Percentiles rank a stretch among this genome's conserved stretches.
Conservation (phyloP, 2,113 vertebrate species). For the Pteropus alecto region DNA sequence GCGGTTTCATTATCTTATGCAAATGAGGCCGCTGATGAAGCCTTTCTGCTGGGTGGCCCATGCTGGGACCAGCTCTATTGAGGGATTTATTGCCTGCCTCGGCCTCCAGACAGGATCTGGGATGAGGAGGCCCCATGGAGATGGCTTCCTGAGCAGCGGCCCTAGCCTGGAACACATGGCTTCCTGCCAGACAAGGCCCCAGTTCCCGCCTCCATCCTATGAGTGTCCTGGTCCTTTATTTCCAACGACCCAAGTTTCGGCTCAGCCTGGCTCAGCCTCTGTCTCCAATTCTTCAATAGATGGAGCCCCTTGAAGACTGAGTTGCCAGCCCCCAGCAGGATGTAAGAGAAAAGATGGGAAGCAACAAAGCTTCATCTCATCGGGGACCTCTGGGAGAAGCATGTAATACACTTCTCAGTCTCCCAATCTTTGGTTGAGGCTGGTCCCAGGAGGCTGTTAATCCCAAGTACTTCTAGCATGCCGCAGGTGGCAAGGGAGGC, state of each 20-base stretch:
- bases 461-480: not conserved
- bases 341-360: not conserved
- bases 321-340: not conserved
- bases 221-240: not conserved
- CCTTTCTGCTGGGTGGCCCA: conserved; percentile 74
- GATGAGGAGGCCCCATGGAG: conserved; percentile 42
- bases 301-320: not conserved
- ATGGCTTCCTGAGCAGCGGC: not conserved
- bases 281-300: not conserved
- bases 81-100: conserved; percentile 68
- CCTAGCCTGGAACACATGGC: not conserved
- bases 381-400: not conserved
- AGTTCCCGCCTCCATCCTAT: not conserved
- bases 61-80: conserved; percentile 66
- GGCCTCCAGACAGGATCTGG: conserved; percentile 42
- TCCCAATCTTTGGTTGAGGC: not conserved
- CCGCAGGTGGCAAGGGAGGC: not conserved
- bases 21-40: conserved; percentile 76
- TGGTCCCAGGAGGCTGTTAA: not conserved
- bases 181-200: not conserved
- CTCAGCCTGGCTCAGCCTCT: not conserved
- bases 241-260: not conserved
- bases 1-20: conserved; percentile 79
- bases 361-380: not conserved
- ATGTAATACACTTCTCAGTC: not conserved